These are phyloP conservation scores for Natator depressus DNA, from an alignment of 2,113 vertebrate species.

Conservation along the genomic window DNA sequence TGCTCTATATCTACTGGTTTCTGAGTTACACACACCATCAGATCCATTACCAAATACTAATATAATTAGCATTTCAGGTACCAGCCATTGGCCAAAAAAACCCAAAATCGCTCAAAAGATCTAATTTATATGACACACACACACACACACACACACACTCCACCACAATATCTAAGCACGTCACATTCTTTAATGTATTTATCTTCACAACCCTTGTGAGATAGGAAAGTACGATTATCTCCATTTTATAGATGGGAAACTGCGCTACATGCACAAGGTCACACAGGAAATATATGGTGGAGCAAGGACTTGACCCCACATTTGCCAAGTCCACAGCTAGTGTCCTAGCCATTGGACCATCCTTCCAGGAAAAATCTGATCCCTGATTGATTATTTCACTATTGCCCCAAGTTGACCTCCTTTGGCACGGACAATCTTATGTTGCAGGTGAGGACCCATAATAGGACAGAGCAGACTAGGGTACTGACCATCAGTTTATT, in stretches of 20 bases:
- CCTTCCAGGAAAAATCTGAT: neutral
- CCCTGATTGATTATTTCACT: neutral
- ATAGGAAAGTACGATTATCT: neutral
- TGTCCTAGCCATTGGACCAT: neutral
- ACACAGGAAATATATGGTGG: neutral
- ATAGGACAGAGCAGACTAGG: rapidly evolving
- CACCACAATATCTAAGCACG: neutral
- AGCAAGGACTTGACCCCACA: neutral
- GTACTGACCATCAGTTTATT: neutral
- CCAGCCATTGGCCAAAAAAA: rapidly evolving
- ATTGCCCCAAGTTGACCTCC: neutral
- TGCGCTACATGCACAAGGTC: neutral
- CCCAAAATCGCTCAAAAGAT: neutral
- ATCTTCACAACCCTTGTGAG: neutral
- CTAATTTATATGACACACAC: neutral
- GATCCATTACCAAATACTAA: neutral
- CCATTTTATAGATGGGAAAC: neutral
- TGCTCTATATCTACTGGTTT: neutral
- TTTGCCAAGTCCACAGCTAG: neutral
- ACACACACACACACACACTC: no score
- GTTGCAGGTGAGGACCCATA: neutral
- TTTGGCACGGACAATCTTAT: neutral
- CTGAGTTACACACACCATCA: neutral
- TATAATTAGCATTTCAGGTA: neutral
- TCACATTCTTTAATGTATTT: neutral